Evolutionary conservation across 2,113 vertebrate genomes (phyloP).

Genomic region (Pseudopodoces humilis): DNA sequence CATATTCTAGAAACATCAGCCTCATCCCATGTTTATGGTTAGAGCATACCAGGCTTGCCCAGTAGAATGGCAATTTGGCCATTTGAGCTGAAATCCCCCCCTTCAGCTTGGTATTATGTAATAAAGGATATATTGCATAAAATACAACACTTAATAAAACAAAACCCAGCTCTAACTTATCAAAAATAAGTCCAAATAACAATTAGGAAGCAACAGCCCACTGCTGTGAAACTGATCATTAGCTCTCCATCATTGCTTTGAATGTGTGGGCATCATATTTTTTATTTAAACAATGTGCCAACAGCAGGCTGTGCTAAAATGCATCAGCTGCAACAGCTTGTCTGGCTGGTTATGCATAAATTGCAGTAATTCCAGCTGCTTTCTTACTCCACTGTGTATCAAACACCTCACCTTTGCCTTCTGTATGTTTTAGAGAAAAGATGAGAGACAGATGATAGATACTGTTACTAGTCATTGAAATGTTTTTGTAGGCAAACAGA

Average conservation of each 20-base stretch:
- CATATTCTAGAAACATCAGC: not conserved
- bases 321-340: slow-evolving; percentile 6
- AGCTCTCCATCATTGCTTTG: not conserved
- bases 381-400: not conserved
- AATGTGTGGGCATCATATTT: not conserved
- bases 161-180: not conserved
- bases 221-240: not conserved
- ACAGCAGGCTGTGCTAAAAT: slow-evolving; percentile 8
- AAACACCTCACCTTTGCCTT: not conserved
- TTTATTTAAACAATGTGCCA: slow-evolving; percentile 11
- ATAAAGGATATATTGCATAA: not conserved
- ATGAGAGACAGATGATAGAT: not conserved
- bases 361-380: slow-evolving; percentile 1
- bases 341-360: slow-evolving; percentile 7
- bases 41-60: not conserved
- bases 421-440: not conserved
- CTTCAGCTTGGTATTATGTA: not conserved
- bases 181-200: not conserved
- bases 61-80: not conserved
- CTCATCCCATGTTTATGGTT: not conserved
- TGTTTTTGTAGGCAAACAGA: not conserved
- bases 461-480: not conserved
- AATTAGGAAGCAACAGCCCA: not conserved
- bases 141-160: not conserved
- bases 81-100: not conserved